Conservation (phyloP, 2,113 vertebrate genomes). For the Anguilla rostrata region DNA sequence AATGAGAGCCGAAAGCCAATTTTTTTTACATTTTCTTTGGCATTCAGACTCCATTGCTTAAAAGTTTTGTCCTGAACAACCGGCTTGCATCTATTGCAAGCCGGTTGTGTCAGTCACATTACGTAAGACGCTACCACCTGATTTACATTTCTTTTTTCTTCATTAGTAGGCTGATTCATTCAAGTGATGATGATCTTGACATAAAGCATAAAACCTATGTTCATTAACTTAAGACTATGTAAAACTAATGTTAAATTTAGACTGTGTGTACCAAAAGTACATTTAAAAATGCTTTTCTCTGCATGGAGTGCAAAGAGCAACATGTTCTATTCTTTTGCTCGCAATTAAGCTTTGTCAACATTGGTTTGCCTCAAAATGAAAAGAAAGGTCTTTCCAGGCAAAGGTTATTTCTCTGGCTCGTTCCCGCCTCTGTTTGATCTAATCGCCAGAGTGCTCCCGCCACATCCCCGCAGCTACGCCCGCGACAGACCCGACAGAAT, state of each 20-base stretch:
- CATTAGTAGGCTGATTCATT: neutral
- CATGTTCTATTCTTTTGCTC: neutral
- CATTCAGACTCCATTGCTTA: too few species aligned
- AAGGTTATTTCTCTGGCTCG: neutral
- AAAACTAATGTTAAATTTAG: too few species aligned
- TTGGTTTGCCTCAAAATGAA: neutral
- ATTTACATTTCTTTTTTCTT: too few species aligned
- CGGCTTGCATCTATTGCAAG: too few species aligned
- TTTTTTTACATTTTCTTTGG: too few species aligned
- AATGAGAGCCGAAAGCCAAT: too few species aligned
- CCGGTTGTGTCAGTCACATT: too few species aligned
- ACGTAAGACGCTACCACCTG: neutral
- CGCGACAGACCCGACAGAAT: neutral
- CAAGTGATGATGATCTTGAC: neutral
- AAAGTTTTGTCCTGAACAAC: too few species aligned
- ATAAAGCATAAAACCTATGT: too few species aligned
- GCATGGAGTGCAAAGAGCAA: neutral
- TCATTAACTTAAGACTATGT: too few species aligned
- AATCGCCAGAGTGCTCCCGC: neutral
- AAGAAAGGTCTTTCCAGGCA: neutral
- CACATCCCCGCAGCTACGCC: neutral
- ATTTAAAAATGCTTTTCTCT: neutral
- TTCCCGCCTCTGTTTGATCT: neutral
- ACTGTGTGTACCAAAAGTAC: neutral
- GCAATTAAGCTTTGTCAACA: conserved; percentile 5